phyloP scores from a whole-genome alignment of 2,797 vertebrate genomes.

The Sebastes itinus region DNA sequence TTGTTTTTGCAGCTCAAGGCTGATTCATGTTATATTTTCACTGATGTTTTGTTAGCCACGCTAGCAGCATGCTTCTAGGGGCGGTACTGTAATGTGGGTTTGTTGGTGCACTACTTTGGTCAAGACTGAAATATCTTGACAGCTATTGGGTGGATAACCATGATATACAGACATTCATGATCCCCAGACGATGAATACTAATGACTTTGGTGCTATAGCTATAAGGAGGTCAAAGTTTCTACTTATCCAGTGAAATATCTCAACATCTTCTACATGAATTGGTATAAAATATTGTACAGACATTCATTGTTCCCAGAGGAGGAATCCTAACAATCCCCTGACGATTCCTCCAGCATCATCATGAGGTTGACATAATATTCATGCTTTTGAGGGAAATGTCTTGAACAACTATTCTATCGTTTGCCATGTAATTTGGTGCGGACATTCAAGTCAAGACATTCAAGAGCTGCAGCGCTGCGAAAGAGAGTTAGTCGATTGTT shows the following conservation, averaged over 20 bases:
- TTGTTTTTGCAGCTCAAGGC: slow-evolving; percentile 35
- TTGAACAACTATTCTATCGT: not conserved
- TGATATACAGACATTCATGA: not conserved
- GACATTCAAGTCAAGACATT: too few species aligned
- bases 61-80: not conserved
- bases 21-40: slow-evolving; percentile 10
- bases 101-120: not conserved
- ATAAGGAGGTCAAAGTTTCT: not conserved
- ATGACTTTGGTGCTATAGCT: too few species aligned
- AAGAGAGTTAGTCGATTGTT: too few species aligned
- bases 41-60: not conserved
- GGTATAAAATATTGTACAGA: not conserved
- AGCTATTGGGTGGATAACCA: not conserved
- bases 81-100: not conserved
- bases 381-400: too few species aligned
- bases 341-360: not conserved
- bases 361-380: too few species aligned
- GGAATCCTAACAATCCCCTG: not conserved
- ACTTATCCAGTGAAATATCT: not conserved
- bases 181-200: not conserved
- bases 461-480: too few species aligned
- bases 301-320: not conserved
- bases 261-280: not conserved
- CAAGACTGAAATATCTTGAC: not conserved
- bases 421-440: not conserved